These are phyloP conservation scores for Folsomia candida DNA, from an alignment of 2,888 invertebrate genomes.

Conservation along the genomic window DNA sequence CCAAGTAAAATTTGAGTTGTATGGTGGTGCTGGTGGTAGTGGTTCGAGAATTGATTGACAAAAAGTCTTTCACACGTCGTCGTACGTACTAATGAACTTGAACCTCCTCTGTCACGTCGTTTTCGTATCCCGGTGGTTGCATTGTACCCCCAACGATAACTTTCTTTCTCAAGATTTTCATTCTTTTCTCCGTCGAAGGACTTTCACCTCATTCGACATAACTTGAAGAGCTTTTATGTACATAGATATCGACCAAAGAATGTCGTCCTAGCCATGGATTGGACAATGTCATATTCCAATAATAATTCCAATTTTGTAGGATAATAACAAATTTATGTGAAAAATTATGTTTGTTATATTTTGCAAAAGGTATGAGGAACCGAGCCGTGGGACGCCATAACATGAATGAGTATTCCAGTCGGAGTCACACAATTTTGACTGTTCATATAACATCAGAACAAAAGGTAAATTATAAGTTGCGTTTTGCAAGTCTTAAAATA, in stretches of 20 bases:
- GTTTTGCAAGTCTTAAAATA: neutral
- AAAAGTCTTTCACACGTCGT: neutral
- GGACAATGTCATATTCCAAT: neutral
- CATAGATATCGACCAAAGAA: too few relatives aligned
- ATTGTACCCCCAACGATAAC: neutral
- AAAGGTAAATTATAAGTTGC: conserved; percentile 58
- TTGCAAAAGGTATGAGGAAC: conserved; percentile 74
- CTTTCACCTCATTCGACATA: neutral
- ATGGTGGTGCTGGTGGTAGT: neutral
- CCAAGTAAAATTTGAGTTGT: neutral
- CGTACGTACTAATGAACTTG: neutral
- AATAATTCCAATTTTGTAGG: too few relatives aligned
- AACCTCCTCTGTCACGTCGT: too few relatives aligned
- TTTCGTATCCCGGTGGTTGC: too few relatives aligned
- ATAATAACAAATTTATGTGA: too few relatives aligned
- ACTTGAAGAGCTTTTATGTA: neutral
- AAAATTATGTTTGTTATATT: too few relatives aligned
- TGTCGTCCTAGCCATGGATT: neutral
- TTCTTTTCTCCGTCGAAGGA: neutral
- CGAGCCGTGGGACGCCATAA: conserved; percentile 84
- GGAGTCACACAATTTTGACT: conserved; percentile 88
- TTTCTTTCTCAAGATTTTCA: neutral
- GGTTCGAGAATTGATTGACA: neutral
- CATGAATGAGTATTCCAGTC: conserved; percentile 89
- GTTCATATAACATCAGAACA: conserved; percentile 84